These are phyloP conservation scores for Peribatodes rhomboidaria DNA, from an alignment of 2,888 invertebrate genomes.

Conservation along the genomic window DNA sequence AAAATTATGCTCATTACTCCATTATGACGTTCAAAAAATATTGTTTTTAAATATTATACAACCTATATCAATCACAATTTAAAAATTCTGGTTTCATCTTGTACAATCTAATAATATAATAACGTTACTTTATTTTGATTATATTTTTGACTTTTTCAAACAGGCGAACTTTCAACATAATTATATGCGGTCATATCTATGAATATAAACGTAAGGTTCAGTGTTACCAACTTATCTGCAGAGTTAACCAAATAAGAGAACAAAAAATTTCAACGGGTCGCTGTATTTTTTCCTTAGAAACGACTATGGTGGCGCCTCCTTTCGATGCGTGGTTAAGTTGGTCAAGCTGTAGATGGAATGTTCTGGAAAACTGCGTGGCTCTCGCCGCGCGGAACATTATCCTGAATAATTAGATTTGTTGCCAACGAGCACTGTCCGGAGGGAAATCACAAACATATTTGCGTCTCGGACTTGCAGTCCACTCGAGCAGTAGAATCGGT, in stretches of 20 bases:
- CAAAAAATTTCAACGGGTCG: background rate
- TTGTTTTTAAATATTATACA: too few species aligned
- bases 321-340: background rate
- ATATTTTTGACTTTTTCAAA: background rate
- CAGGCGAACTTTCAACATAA: conserved; percentile 11
- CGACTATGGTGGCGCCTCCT: background rate
- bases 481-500: conserved; percentile 17
- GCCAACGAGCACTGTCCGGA: conserved; percentile 53
- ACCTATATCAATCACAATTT: background rate
- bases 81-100: background rate
- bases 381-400: conserved; percentile 52
- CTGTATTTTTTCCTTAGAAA: background rate
- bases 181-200: conserved; percentile 2
- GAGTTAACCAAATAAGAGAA: background rate
- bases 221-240: background rate
- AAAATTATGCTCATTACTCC: too few species aligned
- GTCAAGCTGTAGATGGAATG: conserved; percentile 15
- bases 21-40: too few species aligned
- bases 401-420: conserved; percentile 67
- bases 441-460: conserved; percentile 68
- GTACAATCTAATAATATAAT: too few species aligned
- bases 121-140: too few species aligned
- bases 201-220: conserved; percentile 10
- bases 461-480: conserved; percentile 40
- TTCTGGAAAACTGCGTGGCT: conserved; percentile 42